Evolutionary conservation across 2,888 invertebrate species (phyloP).

Genomic region (Drosophila affinis): DNA sequence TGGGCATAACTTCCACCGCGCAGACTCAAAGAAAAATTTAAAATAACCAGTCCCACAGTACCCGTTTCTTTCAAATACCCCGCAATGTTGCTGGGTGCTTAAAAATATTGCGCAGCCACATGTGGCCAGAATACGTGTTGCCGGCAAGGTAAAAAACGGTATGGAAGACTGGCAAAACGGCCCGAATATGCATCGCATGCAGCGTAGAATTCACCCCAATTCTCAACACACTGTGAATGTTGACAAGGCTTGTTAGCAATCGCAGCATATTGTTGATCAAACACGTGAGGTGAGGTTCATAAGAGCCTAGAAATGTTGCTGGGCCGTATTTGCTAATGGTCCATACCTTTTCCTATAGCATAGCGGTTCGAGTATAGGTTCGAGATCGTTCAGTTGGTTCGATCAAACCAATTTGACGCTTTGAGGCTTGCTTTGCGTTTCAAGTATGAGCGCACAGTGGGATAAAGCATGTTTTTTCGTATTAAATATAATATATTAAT

Average conservation of each 20-base stretch:
- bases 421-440: background rate
- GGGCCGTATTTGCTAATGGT: background rate
- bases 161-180: too few relatives aligned
- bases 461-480: background rate
- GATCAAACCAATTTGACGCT: background rate
- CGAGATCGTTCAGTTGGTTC: background rate
- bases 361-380: too few relatives aligned
- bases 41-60: constrained; percentile 63
- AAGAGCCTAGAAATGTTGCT: background rate
- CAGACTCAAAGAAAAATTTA: constrained; percentile 71
- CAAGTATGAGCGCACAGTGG: background rate
- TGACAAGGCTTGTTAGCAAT: too few relatives aligned
- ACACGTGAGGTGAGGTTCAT: too few relatives aligned
- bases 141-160: too few relatives aligned
- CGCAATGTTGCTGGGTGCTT: background rate
- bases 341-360: background rate
- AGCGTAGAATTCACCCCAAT: too few relatives aligned
- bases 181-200: too few relatives aligned
- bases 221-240: too few relatives aligned
- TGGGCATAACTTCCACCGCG: constrained; percentile 64
- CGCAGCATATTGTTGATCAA: too few relatives aligned
- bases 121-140: background rate
- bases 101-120: background rate
- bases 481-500: background rate
- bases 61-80: too few relatives aligned